A percentile compares a stretch with the other conserved stretches of the same genome.
Conservation (phyloP, 2,113 vertebrate species). For the Lutjanus erythropterus region DNA sequence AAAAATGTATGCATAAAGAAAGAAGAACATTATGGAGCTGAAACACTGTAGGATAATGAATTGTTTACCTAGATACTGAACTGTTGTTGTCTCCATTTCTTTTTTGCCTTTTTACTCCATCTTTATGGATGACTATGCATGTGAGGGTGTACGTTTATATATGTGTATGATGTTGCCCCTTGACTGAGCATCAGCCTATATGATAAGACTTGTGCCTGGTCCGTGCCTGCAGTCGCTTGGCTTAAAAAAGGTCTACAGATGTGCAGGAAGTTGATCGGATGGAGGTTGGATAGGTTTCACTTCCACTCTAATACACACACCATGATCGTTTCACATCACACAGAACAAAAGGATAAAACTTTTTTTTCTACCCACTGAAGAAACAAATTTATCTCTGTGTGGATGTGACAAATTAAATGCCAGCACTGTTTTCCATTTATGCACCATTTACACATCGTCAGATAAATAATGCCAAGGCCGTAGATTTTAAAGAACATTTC, state of each 20-base stretch:
- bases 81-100: conserved; percentile 1
- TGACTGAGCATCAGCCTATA: conserved; percentile 22
- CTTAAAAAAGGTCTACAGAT: neutral
- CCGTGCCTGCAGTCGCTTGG: neutral
- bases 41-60: conserved; percentile 5
- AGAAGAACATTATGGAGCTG: conserved; percentile 4
- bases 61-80: conserved; percentile 23
- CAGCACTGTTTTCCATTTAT: neutral
- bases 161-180: conserved; percentile 15
- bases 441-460: neutral
- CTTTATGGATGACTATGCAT: conserved; percentile 10
- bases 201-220: neutral
- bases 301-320: conserved; percentile 16
- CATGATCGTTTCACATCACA: neutral
- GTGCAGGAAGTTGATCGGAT: conserved; percentile 1
- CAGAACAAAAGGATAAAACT: conserved; percentile 4
- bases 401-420: neutral
- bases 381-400: neutral
- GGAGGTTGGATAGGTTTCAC: neutral
- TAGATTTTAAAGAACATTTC: neutral
- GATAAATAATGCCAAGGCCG: neutral
- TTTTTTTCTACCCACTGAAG: neutral
- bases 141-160: conserved; percentile 21
- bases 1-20: conserved; percentile 52
- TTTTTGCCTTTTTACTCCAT: neutral